Percentiles rank a stretch among this genome's conserved stretches.
These are phyloP conservation scores for Trochalopteron elliotii DNA, from an alignment of 2,113 vertebrate species.

Conservation along the genomic window DNA sequence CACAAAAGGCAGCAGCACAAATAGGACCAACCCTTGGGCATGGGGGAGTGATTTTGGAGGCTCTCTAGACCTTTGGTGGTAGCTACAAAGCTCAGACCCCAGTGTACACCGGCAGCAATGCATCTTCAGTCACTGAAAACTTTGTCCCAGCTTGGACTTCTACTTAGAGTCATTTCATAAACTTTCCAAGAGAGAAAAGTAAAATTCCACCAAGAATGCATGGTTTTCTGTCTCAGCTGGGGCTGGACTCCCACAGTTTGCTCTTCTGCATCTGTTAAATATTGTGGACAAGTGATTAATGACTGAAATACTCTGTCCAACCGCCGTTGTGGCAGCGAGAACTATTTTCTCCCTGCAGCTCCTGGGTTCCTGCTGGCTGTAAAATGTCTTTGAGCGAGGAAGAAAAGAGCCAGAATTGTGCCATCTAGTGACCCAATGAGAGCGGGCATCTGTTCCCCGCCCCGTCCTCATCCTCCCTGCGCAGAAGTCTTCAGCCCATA, in stretches of 20 bases:
- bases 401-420: not conserved
- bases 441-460: not conserved
- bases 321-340: not conserved
- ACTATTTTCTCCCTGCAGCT: not conserved
- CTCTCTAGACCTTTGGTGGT: not conserved
- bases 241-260: not conserved
- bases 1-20: not conserved
- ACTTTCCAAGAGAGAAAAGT: not conserved
- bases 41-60: not conserved
- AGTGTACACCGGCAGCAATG: not conserved
- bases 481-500: not conserved
- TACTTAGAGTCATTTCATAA: not conserved
- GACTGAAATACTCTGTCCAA: not conserved
- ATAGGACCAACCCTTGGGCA: not conserved
- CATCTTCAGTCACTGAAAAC: not conserved
- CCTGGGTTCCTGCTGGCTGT: not conserved
- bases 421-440: constrained; percentile 8
- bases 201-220: not conserved
- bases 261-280: not conserved
- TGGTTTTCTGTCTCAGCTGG: not conserved
- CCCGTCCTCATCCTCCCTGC: not conserved
- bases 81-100: not conserved
- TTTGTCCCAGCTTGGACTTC: not conserved
- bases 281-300: not conserved
- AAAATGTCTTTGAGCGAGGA: not conserved